These are phyloP conservation scores for Palaemon carinicauda DNA, from an alignment of 1,140 invertebrate genomes.

Conservation along the genomic window DNA sequence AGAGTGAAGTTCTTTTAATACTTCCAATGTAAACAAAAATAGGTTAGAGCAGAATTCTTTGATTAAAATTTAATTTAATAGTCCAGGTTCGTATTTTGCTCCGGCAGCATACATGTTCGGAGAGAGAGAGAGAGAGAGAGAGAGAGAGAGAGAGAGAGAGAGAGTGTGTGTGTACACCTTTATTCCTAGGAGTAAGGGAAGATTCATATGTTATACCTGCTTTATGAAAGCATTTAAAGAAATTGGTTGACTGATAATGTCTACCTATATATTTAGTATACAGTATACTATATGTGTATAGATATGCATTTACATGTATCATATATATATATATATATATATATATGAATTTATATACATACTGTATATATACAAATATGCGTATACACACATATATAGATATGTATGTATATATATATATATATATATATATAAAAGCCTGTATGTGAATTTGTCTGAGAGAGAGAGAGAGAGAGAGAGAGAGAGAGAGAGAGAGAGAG, in stretches of 20 bases:
- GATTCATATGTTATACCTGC: too few species aligned
- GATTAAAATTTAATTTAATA: too few species aligned
- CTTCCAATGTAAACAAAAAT: too few species aligned
- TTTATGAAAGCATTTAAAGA: too few species aligned
- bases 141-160: too few species aligned
- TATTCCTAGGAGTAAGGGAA: too few species aligned
- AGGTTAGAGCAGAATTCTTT: too few species aligned
- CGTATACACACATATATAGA: not conserved
- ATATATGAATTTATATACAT: not conserved
- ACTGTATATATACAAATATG: not conserved
- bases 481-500: too few species aligned
- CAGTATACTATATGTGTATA: not conserved
- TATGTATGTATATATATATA: not conserved
- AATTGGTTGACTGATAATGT: too few species aligned
- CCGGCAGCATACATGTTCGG: too few species aligned
- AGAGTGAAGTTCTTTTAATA: too few species aligned
- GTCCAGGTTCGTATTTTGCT: too few species aligned
- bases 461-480: not conserved
- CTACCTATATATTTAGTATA: not conserved
- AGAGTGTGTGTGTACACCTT: not conserved
- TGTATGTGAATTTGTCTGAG: not conserved
- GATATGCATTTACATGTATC: not conserved
- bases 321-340: constrained; percentile 16
- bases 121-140: not conserved
- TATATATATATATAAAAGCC: not conserved